phyloP scores from a whole-genome alignment of 2,888 invertebrate species.

The Helleia helle region DNA sequence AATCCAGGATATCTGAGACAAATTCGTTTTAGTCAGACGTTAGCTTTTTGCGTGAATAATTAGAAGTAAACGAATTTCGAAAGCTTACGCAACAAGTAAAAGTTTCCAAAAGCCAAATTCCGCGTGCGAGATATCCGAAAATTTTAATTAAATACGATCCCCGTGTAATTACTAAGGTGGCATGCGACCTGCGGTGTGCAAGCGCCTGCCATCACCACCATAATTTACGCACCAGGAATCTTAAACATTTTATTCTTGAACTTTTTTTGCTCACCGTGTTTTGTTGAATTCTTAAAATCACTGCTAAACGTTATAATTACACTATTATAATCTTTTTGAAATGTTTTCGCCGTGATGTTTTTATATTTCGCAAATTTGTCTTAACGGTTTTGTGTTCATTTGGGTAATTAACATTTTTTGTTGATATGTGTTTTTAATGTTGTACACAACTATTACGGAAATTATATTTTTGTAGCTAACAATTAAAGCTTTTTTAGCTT shows the following conservation, averaged over 20 bases:
- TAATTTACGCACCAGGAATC: conserved; percentile 18
- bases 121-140: conserved; percentile 22
- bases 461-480: too few relatives aligned
- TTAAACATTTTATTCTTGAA: conserved; percentile 16
- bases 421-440: too few relatives aligned
- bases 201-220: conserved; percentile 17
- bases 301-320: conserved; percentile 6
- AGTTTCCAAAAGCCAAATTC: conserved; percentile 20
- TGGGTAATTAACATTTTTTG: too few relatives aligned
- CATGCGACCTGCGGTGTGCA: conserved; percentile 14
- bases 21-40: too few relatives aligned
- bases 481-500: too few relatives aligned
- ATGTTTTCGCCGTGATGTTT: too few relatives aligned
- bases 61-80: not conserved
- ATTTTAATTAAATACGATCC: conserved; percentile 25
- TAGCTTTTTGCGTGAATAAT: too few relatives aligned
- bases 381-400: too few relatives aligned
- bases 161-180: conserved; percentile 23
- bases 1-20: too few relatives aligned
- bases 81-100: conserved; percentile 12
- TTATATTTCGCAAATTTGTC: too few relatives aligned
- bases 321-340: conserved; percentile 5
- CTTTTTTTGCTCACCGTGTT: conserved; percentile 15
- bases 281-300: not conserved
- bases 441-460: too few relatives aligned